These are phyloP conservation scores for Frankliniella fusca DNA, from an alignment of 2,888 invertebrate genomes.

Conservation along the genomic window DNA sequence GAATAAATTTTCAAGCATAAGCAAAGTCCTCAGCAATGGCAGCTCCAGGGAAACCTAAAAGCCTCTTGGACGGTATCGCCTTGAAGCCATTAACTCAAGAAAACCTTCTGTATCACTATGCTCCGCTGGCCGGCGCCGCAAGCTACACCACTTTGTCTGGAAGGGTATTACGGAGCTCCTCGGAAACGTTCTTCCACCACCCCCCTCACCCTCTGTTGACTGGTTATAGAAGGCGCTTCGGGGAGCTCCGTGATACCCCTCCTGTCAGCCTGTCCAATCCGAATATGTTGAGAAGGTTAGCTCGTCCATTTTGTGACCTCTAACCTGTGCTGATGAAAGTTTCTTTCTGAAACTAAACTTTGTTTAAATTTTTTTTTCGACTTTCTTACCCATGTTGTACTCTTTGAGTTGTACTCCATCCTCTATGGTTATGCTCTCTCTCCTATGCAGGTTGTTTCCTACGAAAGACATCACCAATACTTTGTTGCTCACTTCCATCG, in stretches of 20 bases:
- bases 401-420: constrained; percentile 17
- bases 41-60: neutral
- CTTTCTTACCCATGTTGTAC: constrained; percentile 13
- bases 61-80: constrained; percentile 43
- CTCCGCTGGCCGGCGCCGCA: constrained; percentile 67
- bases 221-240: too few species aligned
- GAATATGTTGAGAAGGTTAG: constrained; percentile 65
- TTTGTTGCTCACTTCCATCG: constrained; percentile 71
- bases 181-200: too few species aligned
- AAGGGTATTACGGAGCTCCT: too few species aligned
- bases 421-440: neutral
- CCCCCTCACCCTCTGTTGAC: too few species aligned
- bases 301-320: neutral
- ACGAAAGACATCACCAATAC: constrained; percentile 74
- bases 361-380: neutral
- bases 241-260: too few species aligned
- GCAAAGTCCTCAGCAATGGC: neutral
- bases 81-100: constrained; percentile 53
- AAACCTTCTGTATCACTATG: constrained; percentile 57
- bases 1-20: neutral
- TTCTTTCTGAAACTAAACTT: constrained; percentile 8
- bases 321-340: constrained; percentile 18
- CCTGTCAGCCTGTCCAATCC: constrained; percentile 83
- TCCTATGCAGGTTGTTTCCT: constrained; percentile 62
- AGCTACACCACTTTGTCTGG: constrained; percentile 77